phyloP scores from a whole-genome alignment of 2,797 vertebrate species.

The Falco cherrug region DNA sequence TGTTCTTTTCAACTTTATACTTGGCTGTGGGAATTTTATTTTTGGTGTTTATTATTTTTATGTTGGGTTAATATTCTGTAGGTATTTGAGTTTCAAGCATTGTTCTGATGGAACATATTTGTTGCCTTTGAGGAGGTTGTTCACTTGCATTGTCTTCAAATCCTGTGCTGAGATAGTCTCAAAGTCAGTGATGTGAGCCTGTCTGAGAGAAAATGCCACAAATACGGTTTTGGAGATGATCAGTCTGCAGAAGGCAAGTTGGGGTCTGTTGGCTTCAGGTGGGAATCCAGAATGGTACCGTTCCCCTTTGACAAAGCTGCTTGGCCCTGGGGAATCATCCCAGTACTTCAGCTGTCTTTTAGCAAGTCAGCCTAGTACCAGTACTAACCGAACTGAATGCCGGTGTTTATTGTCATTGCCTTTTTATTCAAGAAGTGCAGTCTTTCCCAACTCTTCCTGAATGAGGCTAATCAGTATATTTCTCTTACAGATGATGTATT shows the following conservation, averaged over 20 bases:
- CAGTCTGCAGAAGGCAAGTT: background rate
- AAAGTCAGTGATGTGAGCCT: background rate
- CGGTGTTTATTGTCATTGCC: background rate
- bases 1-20: background rate
- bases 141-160: background rate
- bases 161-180: background rate
- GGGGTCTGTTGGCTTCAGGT: background rate
- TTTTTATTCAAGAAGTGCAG: background rate
- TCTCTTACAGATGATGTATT: background rate
- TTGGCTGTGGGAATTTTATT: background rate
- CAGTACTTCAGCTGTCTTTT: background rate
- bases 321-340: background rate
- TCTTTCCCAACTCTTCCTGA: background rate
- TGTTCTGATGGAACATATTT: background rate
- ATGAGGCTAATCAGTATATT: background rate
- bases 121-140: background rate
- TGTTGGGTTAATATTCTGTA: background rate
- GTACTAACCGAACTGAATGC: background rate
- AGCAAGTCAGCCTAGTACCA: background rate
- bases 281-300: background rate
- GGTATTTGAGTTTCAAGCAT: background rate
- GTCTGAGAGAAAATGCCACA: background rate
- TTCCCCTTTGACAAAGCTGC: background rate
- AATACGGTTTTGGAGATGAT: background rate
- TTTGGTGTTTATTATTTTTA: background rate